A percentile compares a stretch with the other conserved stretches of the same genome.
phyloP scores from a whole-genome alignment of 2,888 invertebrate species.

The Gordius sp. region DNA sequence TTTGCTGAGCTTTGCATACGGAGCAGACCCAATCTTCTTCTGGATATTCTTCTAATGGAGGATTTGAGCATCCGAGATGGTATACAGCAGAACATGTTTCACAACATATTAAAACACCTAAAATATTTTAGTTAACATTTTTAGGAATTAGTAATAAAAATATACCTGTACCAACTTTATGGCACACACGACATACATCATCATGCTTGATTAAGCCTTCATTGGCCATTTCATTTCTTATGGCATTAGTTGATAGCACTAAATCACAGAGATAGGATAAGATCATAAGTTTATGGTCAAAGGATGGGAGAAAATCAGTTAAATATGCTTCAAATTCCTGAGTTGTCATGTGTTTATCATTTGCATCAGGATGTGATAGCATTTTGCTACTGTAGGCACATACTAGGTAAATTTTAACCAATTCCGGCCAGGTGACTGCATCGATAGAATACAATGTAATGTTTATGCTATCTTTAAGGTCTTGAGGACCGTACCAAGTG shows the following conservation, averaged over 20 bases:
- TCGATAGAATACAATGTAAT: constrained; percentile 70
- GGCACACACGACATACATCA: constrained; percentile 29
- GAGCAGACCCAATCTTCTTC: constrained; percentile 90
- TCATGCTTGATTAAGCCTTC: constrained; percentile 43
- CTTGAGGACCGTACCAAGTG: constrained; percentile 75
- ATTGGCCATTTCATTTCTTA: constrained; percentile 66
- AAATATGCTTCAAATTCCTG: constrained; percentile 57
- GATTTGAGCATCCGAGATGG: constrained; percentile 81
- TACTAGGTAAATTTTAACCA: constrained; percentile 25
- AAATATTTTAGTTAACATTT: constrained; percentile 22
- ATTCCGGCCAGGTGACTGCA: constrained; percentile 82
- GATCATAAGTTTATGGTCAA: constrained; percentile 50
- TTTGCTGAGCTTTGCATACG: constrained; percentile 57
- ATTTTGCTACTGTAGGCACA: too few relatives aligned
- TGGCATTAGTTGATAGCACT: constrained; percentile 66
- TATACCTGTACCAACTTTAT: constrained; percentile 24
- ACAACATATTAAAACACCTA: constrained; percentile 74
- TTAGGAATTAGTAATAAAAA: neutral
- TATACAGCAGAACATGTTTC: constrained; percentile 94
- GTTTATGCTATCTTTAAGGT: constrained; percentile 87
- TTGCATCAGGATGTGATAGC: neutral
- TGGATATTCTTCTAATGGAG: constrained; percentile 57
- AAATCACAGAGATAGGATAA: constrained; percentile 73
- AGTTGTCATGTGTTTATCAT: neutral
- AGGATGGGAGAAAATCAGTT: constrained; percentile 31